Conservation (phyloP, 2,797 vertebrate species). For the Takifugu rubripes region DNA sequence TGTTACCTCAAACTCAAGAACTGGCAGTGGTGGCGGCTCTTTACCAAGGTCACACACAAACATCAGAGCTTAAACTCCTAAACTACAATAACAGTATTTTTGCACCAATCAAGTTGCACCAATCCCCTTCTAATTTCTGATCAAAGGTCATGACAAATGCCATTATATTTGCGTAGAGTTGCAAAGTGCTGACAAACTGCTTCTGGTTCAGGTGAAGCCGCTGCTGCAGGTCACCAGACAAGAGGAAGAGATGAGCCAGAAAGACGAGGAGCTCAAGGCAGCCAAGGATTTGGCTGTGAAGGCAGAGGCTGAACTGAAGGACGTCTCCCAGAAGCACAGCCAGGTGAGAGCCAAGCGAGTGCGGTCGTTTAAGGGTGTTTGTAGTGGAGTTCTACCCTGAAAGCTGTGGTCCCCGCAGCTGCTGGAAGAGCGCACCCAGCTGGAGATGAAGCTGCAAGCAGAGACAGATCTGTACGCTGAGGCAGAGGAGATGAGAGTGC, state of each 20-base stretch:
- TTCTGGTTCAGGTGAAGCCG: conserved; percentile 86
- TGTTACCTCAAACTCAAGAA: conserved; percentile 95
- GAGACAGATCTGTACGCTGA: conserved; percentile 90
- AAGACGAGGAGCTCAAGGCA: conserved; percentile 88
- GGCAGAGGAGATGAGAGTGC: conserved; percentile 90
- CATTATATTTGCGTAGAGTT: too few relatives aligned
- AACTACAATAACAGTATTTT: too few relatives aligned
- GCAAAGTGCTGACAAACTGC: too few relatives aligned
- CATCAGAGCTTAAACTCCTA: not conserved
- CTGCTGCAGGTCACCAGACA: conserved; percentile 95
- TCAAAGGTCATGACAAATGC: too few relatives aligned
- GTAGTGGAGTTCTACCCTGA: too few relatives aligned
- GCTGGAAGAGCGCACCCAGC: conserved; percentile 83
- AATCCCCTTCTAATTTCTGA: too few relatives aligned
- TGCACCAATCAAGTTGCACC: too few relatives aligned
- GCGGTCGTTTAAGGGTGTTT: fast-evolving
- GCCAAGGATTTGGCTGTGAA: conserved; percentile 82
- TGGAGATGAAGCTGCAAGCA: conserved; percentile 88
- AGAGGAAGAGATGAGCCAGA: conserved; percentile 95
- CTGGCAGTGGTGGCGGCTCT: conserved; percentile 99
- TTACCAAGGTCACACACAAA: conserved; percentile 83
- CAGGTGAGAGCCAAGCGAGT: conserved; percentile 72
- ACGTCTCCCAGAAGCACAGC: conserved; percentile 84
- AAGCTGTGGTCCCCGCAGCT: conserved; percentile 65
- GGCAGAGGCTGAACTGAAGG: conserved; percentile 84